These are phyloP conservation scores for Drosophila limbata DNA, from an alignment of 2,888 invertebrate species.

Conservation along the genomic window DNA sequence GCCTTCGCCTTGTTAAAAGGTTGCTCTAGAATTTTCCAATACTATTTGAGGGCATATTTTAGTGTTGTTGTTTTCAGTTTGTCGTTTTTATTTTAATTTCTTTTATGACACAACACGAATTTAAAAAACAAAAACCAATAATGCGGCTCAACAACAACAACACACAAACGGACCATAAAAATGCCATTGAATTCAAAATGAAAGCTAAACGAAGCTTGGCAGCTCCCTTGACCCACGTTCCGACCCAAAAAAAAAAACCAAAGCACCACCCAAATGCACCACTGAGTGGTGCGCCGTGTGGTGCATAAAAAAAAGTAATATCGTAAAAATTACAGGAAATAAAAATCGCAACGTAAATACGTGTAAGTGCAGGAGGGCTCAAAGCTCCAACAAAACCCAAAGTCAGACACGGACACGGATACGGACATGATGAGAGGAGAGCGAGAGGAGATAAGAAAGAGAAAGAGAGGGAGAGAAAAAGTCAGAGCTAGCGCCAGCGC, in stretches of 20 bases:
- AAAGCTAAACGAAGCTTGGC: slow-evolving; percentile 67
- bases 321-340: slow-evolving; percentile 80
- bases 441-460: background rate
- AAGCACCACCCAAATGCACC: slow-evolving; percentile 7
- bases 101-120: slow-evolving; percentile 56
- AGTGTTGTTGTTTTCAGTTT: slow-evolving; percentile 14
- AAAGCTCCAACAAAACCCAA: slow-evolving; percentile 27
- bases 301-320: slow-evolving; percentile 80
- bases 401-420: slow-evolving; percentile 6
- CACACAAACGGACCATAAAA: slow-evolving; percentile 66
- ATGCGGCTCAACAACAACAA: slow-evolving; percentile 56
- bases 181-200: slow-evolving; percentile 72
- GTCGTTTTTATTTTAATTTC: slow-evolving; percentile 64
- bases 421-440: background rate
- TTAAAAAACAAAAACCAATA: slow-evolving; percentile 69
- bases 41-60: slow-evolving; percentile 2
- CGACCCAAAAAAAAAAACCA: slow-evolving; percentile 9
- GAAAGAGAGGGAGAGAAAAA: background rate
- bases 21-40: slow-evolving; percentile 5
- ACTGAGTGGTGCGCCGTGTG: slow-evolving; percentile 59
- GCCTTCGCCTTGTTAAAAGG: slow-evolving; percentile 3
- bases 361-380: slow-evolving; percentile 67
- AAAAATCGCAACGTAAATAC: slow-evolving; percentile 76
- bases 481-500: slow-evolving; percentile 12
- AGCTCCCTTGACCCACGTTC: slow-evolving; percentile 41